These are phyloP conservation scores for Erythrocebus patas DNA, from an alignment of 2,113 vertebrate species.

Conservation along the genomic window DNA sequence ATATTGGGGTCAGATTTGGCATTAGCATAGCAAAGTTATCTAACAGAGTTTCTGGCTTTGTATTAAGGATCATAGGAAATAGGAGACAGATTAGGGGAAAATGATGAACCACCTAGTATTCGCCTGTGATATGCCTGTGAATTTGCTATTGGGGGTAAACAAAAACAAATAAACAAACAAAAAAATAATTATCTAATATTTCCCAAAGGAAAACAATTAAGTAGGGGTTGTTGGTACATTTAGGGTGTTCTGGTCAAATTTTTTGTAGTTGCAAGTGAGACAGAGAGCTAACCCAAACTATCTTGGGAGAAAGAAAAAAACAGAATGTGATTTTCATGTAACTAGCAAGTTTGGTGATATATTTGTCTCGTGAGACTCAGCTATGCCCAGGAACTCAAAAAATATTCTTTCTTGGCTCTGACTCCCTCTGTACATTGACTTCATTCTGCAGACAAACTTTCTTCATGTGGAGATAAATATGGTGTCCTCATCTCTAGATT, in stretches of 20 bases:
- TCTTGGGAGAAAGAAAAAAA: not conserved
- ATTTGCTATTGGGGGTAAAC: not conserved
- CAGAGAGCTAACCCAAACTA: not conserved
- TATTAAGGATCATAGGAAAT: not conserved
- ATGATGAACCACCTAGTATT: not conserved
- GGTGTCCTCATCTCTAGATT: not conserved
- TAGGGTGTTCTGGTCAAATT: not conserved
- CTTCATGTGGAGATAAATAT: not conserved
- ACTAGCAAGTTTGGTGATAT: not conserved
- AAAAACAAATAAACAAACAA: not conserved
- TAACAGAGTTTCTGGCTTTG: not conserved
- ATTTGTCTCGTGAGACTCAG: not conserved
- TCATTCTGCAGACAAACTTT: not conserved
- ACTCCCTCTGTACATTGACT: not conserved
- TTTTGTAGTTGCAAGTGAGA: not conserved
- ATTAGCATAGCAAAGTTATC: conserved; percentile 6
- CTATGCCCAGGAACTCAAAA: not conserved
- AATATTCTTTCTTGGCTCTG: not conserved
- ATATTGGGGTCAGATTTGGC: not conserved
- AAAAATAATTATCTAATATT: not conserved
- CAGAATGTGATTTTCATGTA: not conserved
- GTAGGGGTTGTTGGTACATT: not conserved
- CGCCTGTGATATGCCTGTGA: not conserved
- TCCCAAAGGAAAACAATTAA: not conserved
- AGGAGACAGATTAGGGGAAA: not conserved